A percentile compares a stretch with the other conserved stretches of the same genome.
Evolutionary conservation across 2,113 vertebrate genomes (phyloP).

Genomic region (Orcinus orca): DNA sequence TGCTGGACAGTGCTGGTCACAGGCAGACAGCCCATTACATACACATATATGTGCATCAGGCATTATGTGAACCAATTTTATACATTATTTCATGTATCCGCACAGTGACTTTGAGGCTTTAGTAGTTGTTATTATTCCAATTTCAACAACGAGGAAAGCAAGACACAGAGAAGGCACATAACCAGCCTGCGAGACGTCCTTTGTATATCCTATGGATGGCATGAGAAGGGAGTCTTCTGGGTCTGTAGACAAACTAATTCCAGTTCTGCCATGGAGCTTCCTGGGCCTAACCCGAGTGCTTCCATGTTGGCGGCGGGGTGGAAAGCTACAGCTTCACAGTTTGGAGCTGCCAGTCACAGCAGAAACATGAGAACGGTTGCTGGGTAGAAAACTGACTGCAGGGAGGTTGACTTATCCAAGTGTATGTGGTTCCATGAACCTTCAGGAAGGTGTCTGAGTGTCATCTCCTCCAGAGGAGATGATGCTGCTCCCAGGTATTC

Average conservation of each 20-base stretch:
- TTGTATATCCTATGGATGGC: background rate
- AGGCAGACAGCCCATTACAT: background rate
- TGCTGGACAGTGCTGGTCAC: background rate
- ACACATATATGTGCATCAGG: too few relatives aligned
- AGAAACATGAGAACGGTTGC: too few relatives aligned
- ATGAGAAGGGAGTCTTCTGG: background rate
- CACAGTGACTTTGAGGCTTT: background rate
- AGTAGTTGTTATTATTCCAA: background rate
- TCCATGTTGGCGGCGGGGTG: background rate
- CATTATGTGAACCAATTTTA: accelerated
- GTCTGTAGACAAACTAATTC: background rate
- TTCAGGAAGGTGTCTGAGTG: background rate
- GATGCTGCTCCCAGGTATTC: too few relatives aligned
- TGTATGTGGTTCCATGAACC: too few relatives aligned
- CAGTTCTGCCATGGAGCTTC: background rate
- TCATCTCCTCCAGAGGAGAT: background rate
- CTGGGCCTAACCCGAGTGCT: background rate
- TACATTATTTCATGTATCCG: background rate
- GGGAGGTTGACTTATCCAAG: background rate
- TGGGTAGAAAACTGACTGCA: background rate
- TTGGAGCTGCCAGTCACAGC: background rate
- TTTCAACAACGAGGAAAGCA: background rate
- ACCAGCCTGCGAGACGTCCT: too few relatives aligned
- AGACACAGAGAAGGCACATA: background rate
- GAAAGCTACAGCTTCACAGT: background rate